Conservation (phyloP, 2,797 vertebrate genomes). For the Clarias platycephalus region DNA sequence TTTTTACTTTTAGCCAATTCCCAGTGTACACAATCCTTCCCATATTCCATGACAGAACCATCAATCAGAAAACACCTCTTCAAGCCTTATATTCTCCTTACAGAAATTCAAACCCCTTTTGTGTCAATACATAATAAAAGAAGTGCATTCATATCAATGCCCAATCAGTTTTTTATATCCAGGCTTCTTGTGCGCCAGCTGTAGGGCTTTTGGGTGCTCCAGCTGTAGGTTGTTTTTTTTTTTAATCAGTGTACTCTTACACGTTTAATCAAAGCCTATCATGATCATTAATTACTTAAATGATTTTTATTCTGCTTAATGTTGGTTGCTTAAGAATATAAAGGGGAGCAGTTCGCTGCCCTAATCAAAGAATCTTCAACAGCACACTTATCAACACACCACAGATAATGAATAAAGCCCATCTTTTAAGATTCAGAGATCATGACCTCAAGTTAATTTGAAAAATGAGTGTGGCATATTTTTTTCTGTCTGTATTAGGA, state of each 20-base stretch:
- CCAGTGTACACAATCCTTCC: not conserved
- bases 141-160: not conserved
- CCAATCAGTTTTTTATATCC: not conserved
- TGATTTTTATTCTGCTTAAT: conserved; percentile 20
- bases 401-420: conserved; percentile 23
- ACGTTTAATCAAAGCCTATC: not conserved
- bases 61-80: not conserved
- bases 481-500: not conserved
- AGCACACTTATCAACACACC: conserved; percentile 18
- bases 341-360: conserved; percentile 13
- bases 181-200: not conserved
- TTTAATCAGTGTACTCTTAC: not conserved
- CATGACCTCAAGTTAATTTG: conserved; percentile 34
- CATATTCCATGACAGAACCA: not conserved
- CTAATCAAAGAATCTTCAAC: conserved; percentile 35
- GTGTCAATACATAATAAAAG: not conserved
- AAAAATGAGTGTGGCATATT: conserved; percentile 6
- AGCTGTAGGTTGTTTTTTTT: not conserved
- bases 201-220: not conserved
- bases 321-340: conserved; percentile 3
- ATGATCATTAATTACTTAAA: conserved; percentile 31
- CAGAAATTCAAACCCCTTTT: not conserved
- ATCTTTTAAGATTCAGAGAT: conserved; percentile 15
- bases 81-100: not conserved
- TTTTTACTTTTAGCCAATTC: not conserved